These are phyloP conservation scores for Tenthredo distinguenda DNA, from an alignment of 2,888 invertebrate species.

Conservation along the genomic window DNA sequence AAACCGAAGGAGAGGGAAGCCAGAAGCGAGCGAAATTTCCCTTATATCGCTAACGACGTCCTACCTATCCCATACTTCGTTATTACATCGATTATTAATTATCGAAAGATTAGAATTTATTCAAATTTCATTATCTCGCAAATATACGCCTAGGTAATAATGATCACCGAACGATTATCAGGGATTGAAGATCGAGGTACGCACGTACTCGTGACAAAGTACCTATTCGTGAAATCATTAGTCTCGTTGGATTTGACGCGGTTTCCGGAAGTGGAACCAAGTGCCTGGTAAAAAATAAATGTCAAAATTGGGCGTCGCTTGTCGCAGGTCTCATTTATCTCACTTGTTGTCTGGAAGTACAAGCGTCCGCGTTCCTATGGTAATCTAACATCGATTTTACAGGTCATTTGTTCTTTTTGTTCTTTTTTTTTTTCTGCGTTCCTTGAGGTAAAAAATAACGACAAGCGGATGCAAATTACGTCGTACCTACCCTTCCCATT, in stretches of 20 bases:
- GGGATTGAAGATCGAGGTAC: neutral
- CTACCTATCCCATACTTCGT: neutral
- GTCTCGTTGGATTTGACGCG: neutral
- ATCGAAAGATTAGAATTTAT: neutral
- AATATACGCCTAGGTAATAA: neutral
- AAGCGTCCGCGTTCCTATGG: neutral
- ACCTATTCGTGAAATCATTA: neutral
- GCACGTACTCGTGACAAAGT: neutral
- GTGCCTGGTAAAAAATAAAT: slow-evolving; percentile 22
- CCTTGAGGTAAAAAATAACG: neutral
- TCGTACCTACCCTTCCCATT: neutral
- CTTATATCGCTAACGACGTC: neutral
- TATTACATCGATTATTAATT: neutral
- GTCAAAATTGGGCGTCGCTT: slow-evolving; percentile 36
- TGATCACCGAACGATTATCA: neutral
- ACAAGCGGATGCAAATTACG: neutral
- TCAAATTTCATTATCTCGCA: neutral
- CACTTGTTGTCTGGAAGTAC: slow-evolving; percentile 4
- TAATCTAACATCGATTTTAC: slow-evolving; percentile 29
- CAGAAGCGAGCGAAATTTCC: slow-evolving; percentile 50
- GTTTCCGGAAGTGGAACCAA: neutral
- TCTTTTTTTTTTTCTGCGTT: neutral
- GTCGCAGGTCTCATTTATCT: slow-evolving; percentile 19
- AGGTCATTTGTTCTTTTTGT: neutral
- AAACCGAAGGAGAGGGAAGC: slow-evolving; percentile 19